Conservation (phyloP, 2,888 invertebrate genomes). For the Notocelia uddmanniana region DNA sequence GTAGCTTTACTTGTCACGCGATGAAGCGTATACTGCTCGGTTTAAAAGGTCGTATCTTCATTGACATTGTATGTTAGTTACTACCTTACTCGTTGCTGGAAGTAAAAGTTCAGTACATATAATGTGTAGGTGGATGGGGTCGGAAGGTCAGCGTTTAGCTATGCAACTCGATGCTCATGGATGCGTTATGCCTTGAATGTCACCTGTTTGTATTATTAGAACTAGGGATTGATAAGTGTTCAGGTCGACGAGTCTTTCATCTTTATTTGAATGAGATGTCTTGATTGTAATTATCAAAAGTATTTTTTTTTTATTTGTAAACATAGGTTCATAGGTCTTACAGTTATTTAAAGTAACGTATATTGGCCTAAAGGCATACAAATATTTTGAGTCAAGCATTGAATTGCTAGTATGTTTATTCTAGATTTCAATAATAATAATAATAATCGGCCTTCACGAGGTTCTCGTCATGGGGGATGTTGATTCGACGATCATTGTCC, state of each 20-base stretch:
- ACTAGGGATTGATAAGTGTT: slow-evolving; percentile 15
- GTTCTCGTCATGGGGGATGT: no score
- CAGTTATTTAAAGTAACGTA: no score
- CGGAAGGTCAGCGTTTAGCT: slow-evolving; percentile 40
- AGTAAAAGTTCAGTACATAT: slow-evolving; percentile 35
- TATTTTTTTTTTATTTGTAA: no score
- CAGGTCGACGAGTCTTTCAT: neutral
- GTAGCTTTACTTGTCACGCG: slow-evolving; percentile 31
- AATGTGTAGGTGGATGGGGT: slow-evolving; percentile 30
- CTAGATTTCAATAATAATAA: no score
- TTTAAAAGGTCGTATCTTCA: neutral
- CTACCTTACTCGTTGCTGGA: neutral
- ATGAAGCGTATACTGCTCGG: neutral
- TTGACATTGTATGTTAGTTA: neutral
- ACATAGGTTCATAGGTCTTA: no score
- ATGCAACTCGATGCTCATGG: slow-evolving; percentile 19
- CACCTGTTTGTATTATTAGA: slow-evolving; percentile 39
- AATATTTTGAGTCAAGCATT: no score
- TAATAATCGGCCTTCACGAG: no score
- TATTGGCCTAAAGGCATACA: no score
- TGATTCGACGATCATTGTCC: no score
- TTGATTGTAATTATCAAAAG: no score
- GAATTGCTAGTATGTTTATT: no score
- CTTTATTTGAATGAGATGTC: neutral
- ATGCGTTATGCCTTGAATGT: slow-evolving; percentile 43